A percentile compares a stretch with the other conserved stretches of the same genome.
These are phyloP conservation scores for Pluvialis apricaria DNA, from an alignment of 2,113 vertebrate species.

Conservation along the genomic window DNA sequence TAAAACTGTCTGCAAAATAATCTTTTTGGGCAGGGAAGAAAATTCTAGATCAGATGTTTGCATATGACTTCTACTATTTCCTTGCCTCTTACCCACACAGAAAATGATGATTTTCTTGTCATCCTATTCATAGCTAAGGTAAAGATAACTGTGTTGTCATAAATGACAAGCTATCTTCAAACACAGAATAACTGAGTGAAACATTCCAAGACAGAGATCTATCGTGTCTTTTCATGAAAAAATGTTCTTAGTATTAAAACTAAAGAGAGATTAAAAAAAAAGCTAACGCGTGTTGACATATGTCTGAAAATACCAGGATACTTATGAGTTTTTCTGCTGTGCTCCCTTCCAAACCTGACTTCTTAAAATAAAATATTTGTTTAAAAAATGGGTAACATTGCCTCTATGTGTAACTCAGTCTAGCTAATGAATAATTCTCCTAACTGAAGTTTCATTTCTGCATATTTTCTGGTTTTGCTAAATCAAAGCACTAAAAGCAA, in stretches of 20 bases:
- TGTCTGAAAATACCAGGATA: not conserved
- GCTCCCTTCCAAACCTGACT: not conserved
- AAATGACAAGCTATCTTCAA: not conserved
- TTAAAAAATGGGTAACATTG: not conserved
- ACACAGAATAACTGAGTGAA: not conserved
- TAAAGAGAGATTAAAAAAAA: not conserved
- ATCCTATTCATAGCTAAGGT: conserved; percentile 31
- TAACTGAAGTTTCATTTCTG: not conserved
- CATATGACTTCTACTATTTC: not conserved
- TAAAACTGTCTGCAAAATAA: not conserved
- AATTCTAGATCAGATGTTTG: not conserved
- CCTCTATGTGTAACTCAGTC: not conserved
- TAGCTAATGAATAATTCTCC: not conserved
- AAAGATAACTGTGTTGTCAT: conserved; percentile 4
- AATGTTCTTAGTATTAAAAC: not conserved
- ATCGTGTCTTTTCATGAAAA: not conserved
- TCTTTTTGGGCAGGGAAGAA: not conserved
- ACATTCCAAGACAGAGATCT: not conserved
- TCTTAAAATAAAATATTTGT: not conserved
- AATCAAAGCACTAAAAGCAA: not conserved
- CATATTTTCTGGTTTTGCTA: not conserved
- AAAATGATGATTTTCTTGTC: conserved; percentile 51
- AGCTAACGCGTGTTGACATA: not conserved
- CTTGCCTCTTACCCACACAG: not conserved
- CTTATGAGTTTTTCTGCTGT: not conserved